Evolutionary conservation across 2,113 vertebrate species (phyloP).

Genomic region (Malurus elegans): DNA sequence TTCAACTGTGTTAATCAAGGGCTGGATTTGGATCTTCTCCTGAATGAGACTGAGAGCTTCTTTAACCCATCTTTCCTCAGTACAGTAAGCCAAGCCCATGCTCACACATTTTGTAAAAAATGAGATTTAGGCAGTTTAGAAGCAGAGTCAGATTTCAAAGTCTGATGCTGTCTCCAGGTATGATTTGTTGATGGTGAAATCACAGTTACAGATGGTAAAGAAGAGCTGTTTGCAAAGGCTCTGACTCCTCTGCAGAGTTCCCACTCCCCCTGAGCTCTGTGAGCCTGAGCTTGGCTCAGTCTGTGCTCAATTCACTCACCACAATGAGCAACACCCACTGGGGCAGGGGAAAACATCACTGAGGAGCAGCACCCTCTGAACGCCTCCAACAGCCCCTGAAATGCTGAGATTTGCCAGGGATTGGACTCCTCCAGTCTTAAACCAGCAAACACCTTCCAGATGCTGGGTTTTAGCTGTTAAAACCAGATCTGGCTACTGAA

Average conservation of each 20-base stretch:
- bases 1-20: neutral
- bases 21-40: neutral
- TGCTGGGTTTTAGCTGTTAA: neutral
- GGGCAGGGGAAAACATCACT: neutral
- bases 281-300: neutral
- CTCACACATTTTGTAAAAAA: neutral
- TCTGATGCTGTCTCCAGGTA: neutral
- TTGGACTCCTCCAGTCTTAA: neutral
- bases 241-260: neutral
- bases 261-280: neutral
- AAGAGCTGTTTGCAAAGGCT: neutral
- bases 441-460: neutral
- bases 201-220: neutral
- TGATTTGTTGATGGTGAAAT: neutral
- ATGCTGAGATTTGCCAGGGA: fast-evolving
- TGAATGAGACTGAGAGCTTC: neutral
- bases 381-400: neutral
- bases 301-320: neutral
- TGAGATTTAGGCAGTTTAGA: neutral
- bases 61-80: neutral
- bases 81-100: neutral
- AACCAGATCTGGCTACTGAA: neutral
- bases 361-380: neutral
- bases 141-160: neutral
- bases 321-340: fast-evolving